Conservation (phyloP, 2,113 vertebrate genomes). For the Nematolebias whitei region DNA sequence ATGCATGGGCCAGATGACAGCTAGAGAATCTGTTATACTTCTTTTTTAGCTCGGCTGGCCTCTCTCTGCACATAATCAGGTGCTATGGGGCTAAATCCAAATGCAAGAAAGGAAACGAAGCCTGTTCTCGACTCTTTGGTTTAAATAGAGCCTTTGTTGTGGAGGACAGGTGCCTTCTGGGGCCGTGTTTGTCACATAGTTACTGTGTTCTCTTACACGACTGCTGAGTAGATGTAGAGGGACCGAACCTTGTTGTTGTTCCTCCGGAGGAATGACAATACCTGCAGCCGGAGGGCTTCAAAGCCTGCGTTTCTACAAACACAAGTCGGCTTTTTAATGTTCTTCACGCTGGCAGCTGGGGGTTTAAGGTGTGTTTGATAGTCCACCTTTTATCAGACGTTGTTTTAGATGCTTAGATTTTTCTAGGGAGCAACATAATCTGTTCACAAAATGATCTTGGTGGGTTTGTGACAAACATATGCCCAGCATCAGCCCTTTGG, state of each 20-base stretch:
- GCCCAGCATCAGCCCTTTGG: slow-evolving; percentile 33
- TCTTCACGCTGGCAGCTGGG: slow-evolving; percentile 4
- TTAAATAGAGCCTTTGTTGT: slow-evolving; percentile 46
- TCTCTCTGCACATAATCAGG: slow-evolving; percentile 27
- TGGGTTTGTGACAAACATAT: slow-evolving; percentile 25
- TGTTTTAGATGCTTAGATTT: slow-evolving; percentile 7
- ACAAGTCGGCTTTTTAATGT: slow-evolving; percentile 23
- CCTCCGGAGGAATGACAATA: slow-evolving; percentile 35
- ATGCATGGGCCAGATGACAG: slow-evolving; percentile 12
- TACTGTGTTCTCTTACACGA: slow-evolving; percentile 30
- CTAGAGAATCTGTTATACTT: background rate
- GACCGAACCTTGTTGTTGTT: slow-evolving; percentile 22
- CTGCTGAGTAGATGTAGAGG: slow-evolving; percentile 27
- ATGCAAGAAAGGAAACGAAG: slow-evolving; percentile 16
- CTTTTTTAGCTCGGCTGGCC: slow-evolving; percentile 11
- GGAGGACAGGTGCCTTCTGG: slow-evolving; percentile 14
- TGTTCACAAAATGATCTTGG: background rate
- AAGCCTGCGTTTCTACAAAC: slow-evolving; percentile 17
- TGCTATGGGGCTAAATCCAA: slow-evolving; percentile 8
- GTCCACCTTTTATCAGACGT: slow-evolving; percentile 6
- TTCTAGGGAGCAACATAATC: background rate
- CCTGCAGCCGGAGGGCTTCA: slow-evolving; percentile 29
- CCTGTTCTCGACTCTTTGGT: slow-evolving; percentile 21
- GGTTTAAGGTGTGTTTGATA: slow-evolving; percentile 15
- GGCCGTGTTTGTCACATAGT: slow-evolving; percentile 39